These are phyloP conservation scores for Lasioglossum lativentre DNA, from an alignment of 2,888 invertebrate species.

Conservation along the genomic window DNA sequence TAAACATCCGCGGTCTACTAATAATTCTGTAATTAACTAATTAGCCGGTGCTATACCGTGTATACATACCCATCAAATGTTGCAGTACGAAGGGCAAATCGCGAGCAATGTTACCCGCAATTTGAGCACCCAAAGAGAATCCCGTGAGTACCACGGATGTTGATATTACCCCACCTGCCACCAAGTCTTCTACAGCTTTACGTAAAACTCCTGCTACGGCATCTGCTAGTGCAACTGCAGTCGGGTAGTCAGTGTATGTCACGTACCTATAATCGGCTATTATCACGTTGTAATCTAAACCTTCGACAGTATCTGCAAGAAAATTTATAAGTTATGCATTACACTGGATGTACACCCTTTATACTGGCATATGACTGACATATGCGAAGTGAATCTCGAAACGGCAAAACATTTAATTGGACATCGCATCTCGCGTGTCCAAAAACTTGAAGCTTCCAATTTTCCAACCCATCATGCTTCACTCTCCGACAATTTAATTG, in stretches of 20 bases:
- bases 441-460: neutral
- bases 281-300: neutral
- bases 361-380: too few species aligned
- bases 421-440: neutral
- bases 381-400: neutral
- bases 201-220: neutral
- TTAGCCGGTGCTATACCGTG: too few species aligned
- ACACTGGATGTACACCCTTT: neutral
- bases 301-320: neutral
- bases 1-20: too few species aligned
- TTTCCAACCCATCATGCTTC: neutral
- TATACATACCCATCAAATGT: neutral
- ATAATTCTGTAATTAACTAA: too few species aligned
- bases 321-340: neutral
- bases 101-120: neutral
- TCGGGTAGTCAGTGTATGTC: neutral
- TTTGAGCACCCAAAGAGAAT: neutral
- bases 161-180: neutral
- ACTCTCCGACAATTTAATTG: neutral
- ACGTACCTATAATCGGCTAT: neutral
- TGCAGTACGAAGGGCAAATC: neutral
- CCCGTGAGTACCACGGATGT: neutral
- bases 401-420: neutral
- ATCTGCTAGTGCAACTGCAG: accelerated
- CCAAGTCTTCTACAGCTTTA: neutral